Evolutionary conservation across 1,140 invertebrate species (phyloP).

Genomic region (Gerris buenoi): DNA sequence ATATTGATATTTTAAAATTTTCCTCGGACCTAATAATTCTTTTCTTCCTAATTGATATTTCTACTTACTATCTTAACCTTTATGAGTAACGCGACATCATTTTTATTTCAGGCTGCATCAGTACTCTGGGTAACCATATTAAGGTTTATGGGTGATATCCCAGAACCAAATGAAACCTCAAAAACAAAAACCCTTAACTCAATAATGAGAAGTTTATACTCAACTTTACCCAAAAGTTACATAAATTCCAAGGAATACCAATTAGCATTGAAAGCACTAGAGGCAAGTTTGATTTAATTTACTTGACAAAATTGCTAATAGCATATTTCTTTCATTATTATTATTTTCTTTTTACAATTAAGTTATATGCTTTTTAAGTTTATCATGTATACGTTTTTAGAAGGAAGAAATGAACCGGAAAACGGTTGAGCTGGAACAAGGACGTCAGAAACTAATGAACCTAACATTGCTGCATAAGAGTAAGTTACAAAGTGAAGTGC

Average conservation of each 20-base stretch:
- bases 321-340: no score
- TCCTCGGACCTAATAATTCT: no score
- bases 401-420: background rate
- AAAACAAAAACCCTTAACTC: background rate
- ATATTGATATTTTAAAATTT: no score
- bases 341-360: no score
- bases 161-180: conserved; percentile 41
- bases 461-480: conserved; percentile 92
- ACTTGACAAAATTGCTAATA: no score
- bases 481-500: conserved; percentile 88
- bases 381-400: no score
- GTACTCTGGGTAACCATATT: conserved; percentile 96
- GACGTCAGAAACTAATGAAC: conserved; percentile 67
- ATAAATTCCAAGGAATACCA: conserved; percentile 4
- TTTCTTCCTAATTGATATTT: no score
- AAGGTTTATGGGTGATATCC: conserved; percentile 90
- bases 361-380: no score
- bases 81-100: no score
- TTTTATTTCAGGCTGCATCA: conserved; percentile 65
- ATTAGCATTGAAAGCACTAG: conserved; percentile 1
- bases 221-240: conserved; percentile 7
- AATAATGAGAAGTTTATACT: conserved; percentile 8
- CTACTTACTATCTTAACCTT: no score
- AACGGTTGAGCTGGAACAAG: background rate
- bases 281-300: no score